A percentile compares a stretch with the other conserved stretches of the same genome.
These are phyloP conservation scores for Allolobophora icterica DNA, from an alignment of 2,888 invertebrate genomes.

Conservation along the genomic window DNA sequence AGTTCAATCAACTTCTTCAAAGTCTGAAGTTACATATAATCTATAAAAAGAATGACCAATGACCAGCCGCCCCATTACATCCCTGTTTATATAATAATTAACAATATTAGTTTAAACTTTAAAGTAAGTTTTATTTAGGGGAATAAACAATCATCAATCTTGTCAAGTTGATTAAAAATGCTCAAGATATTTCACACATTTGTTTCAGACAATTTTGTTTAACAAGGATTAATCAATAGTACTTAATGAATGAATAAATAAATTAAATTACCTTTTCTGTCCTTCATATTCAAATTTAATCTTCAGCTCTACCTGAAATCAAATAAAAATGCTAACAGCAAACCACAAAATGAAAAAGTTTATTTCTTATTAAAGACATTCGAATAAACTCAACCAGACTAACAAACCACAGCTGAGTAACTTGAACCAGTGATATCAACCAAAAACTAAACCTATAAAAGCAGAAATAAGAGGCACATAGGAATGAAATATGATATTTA, in stretches of 20 bases:
- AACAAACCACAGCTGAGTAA: background rate
- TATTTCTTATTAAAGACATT: background rate
- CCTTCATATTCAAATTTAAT: slow-evolving; percentile 24
- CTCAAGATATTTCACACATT: background rate
- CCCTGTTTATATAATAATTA: background rate
- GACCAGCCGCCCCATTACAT: background rate
- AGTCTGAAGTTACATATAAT: background rate
- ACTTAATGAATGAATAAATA: background rate
- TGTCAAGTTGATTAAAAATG: background rate
- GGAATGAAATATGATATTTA: background rate
- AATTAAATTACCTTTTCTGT: background rate
- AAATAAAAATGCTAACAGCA: background rate
- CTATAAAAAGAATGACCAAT: background rate
- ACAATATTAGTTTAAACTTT: background rate
- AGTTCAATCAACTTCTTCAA: background rate
- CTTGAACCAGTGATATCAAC: background rate
- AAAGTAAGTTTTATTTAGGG: background rate
- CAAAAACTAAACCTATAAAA: background rate
- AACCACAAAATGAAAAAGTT: background rate
- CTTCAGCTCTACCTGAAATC: slow-evolving; percentile 13
- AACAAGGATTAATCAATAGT: background rate
- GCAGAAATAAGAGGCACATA: background rate
- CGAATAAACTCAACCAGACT: background rate
- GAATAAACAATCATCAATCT: background rate
- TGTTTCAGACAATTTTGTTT: background rate